Conservation (phyloP, 2,888 invertebrate species). For the Cheilosia urbana region DNA sequence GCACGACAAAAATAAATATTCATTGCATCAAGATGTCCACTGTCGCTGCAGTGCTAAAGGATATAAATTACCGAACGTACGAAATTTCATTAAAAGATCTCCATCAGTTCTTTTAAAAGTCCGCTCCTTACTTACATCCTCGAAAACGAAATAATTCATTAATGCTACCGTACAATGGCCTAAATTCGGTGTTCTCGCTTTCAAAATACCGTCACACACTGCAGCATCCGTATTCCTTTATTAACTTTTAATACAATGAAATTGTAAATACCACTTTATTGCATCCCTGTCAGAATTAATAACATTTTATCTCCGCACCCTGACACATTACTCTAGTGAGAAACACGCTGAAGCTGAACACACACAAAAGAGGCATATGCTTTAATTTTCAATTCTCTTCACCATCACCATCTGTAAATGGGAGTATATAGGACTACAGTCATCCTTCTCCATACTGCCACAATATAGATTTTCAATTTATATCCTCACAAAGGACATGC, state of each 20-base stretch:
- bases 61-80: conserved; percentile 11
- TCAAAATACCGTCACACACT: conserved; percentile 1
- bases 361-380: conserved; percentile 41
- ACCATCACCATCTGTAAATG: neutral
- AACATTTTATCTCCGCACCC: conserved; percentile 49
- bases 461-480: conserved; percentile 66
- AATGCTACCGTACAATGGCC: conserved; percentile 9
- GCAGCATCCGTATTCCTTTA: conserved; percentile 13
- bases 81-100: conserved; percentile 34
- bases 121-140: neutral
- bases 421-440: neutral
- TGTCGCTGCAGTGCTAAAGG: neutral
- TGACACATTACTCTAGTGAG: conserved; percentile 45
- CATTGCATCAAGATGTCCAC: neutral
- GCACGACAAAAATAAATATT: neutral
- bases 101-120: conserved; percentile 13
- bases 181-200: neutral
- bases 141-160: conserved; percentile 2
- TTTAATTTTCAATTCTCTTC: conserved; percentile 51
- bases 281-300: conserved; percentile 63
- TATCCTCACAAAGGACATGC: conserved; percentile 47
- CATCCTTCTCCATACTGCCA: neutral
- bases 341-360: conserved; percentile 31
- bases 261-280: conserved; percentile 61
- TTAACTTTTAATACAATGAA: conserved; percentile 44